A percentile compares a stretch with the other conserved stretches of the same genome.
Evolutionary conservation across 2,888 invertebrate species (phyloP).

Genomic region (Drosophila paracracens): DNA sequence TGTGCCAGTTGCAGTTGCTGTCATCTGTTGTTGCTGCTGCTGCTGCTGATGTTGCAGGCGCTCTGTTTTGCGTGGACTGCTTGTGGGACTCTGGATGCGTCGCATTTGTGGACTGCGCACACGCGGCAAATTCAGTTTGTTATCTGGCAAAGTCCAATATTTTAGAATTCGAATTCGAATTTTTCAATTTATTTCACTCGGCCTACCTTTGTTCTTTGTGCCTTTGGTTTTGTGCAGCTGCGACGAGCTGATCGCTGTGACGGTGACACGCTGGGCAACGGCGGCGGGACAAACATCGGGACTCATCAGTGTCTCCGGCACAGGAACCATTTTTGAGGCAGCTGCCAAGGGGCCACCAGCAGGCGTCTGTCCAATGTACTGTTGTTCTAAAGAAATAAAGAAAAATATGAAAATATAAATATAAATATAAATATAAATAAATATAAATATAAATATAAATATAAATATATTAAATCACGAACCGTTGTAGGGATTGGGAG

Average conservation of each 20-base stretch:
- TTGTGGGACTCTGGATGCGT: conserved; percentile 80
- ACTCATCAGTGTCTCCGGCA: conserved; percentile 94
- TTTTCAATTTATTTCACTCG: conserved; percentile 12
- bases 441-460: not conserved
- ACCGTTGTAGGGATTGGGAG: conserved; percentile 84
- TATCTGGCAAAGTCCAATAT: conserved; percentile 64
- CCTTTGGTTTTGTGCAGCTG: conserved; percentile 83
- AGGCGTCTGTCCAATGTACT: conserved; percentile 62
- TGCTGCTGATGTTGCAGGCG: conserved; percentile 20
- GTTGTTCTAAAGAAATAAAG: conserved; percentile 71
- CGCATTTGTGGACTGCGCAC: conserved; percentile 83
- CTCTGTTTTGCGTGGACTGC: conserved; percentile 82
- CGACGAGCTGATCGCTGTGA: conserved; percentile 78
- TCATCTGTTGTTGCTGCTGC: conserved; percentile 20
- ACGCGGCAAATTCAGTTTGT: conserved; percentile 84
- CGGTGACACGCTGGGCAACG: conserved; percentile 82
- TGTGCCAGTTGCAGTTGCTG: conserved; percentile 9
- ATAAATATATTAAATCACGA: not conserved
- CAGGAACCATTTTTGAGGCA: conserved; percentile 94
- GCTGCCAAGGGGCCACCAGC: conserved; percentile 88
- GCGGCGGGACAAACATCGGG: conserved; percentile 87
- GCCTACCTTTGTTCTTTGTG: conserved; percentile 83
- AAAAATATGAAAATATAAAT: not conserved
- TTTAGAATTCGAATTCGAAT: not conserved
- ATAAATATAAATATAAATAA: not conserved